Conservation (phyloP, 2,797 vertebrate genomes). For the Sebastes dallii region DNA sequence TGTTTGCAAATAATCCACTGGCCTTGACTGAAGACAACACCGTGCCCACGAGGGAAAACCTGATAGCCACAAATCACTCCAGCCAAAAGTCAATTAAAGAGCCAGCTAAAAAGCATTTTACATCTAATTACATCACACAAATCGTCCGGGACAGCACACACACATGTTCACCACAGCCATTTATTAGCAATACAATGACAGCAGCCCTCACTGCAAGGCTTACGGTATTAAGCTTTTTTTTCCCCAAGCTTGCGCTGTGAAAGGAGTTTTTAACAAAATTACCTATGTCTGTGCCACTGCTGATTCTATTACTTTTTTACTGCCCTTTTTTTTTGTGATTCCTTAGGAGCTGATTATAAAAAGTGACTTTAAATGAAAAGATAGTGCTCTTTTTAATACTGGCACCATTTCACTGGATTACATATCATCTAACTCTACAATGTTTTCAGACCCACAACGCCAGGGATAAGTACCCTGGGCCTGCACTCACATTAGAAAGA, state of each 20-base stretch:
- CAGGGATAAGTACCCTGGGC: slow-evolving; percentile 20
- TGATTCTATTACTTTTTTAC: slow-evolving; percentile 70
- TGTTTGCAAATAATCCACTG: slow-evolving; percentile 72
- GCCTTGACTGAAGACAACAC: slow-evolving; percentile 70
- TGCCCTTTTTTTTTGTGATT: slow-evolving; percentile 61
- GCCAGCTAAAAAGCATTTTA: slow-evolving; percentile 76
- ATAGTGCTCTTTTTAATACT: slow-evolving; percentile 54
- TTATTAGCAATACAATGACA: slow-evolving; percentile 64
- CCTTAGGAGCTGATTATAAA: slow-evolving; percentile 65
- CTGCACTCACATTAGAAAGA: slow-evolving; percentile 49
- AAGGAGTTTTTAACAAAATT: slow-evolving; percentile 73
- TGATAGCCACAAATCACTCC: slow-evolving; percentile 73
- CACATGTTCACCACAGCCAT: slow-evolving; percentile 60
- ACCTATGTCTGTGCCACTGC: slow-evolving; percentile 57
- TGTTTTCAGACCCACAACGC: slow-evolving; percentile 37
- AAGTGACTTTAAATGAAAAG: slow-evolving; percentile 69
- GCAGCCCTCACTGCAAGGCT: slow-evolving; percentile 36
- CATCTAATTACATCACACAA: slow-evolving; percentile 80
- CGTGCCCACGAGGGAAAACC: slow-evolving; percentile 47
- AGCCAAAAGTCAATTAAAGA: slow-evolving; percentile 79
- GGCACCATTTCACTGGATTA: slow-evolving; percentile 69
- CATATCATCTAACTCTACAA: slow-evolving; percentile 30
- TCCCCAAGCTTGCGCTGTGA: slow-evolving; percentile 35
- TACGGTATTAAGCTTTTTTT: slow-evolving; percentile 38
- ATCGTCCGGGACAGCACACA: slow-evolving; percentile 69